These are phyloP conservation scores for Fundulus diaphanus DNA, from an alignment of 2,797 vertebrate species.

Conservation along the genomic window DNA sequence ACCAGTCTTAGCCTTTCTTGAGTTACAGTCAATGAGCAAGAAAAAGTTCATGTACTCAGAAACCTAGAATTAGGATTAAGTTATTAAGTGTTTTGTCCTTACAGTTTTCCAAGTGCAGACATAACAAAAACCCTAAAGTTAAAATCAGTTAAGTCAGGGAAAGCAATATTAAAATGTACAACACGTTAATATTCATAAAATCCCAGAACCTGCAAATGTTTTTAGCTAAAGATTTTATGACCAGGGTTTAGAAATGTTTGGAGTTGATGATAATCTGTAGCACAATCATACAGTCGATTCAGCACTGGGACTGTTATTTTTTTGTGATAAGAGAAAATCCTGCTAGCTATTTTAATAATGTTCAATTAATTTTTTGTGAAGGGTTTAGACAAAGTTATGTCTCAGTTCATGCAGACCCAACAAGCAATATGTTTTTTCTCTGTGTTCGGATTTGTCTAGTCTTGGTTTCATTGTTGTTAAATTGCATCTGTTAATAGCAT, in stretches of 20 bases:
- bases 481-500: too few relatives aligned
- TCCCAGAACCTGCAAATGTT: not conserved
- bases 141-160: not conserved
- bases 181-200: not conserved
- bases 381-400: too few relatives aligned
- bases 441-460: too few relatives aligned
- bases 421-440: too few relatives aligned
- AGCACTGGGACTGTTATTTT: too few relatives aligned
- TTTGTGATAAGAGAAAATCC: too few relatives aligned
- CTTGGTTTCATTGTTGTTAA: too few relatives aligned
- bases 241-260: not conserved
- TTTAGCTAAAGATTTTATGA: not conserved
- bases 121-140: not conserved
- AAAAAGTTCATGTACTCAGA: constrained; percentile 33
- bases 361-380: too few relatives aligned
- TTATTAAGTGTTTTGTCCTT: constrained; percentile 28
- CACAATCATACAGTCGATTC: too few relatives aligned
- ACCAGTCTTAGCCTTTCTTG: constrained; percentile 63
- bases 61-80: constrained; percentile 38
- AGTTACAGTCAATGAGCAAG: constrained; percentile 51
- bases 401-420: too few relatives aligned
- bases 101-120: constrained; percentile 10
- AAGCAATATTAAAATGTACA: not conserved
- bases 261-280: not conserved
- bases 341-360: too few relatives aligned